Percentiles rank a stretch among this genome's conserved stretches.
These are phyloP conservation scores for Papilio polyxenes DNA, from an alignment of 1,140 invertebrate genomes.

Conservation along the genomic window DNA sequence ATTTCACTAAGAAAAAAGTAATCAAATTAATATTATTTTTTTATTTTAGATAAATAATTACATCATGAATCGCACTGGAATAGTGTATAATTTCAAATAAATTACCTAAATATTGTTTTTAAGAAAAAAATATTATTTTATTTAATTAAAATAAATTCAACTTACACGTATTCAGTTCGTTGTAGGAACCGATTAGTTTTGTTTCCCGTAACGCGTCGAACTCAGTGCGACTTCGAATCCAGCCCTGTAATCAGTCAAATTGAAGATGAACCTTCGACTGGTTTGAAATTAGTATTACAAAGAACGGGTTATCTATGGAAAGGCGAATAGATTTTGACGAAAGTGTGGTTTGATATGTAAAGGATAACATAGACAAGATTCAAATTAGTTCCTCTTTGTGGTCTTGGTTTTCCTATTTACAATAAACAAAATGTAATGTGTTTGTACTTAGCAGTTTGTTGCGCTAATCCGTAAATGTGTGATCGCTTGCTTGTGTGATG, in stretches of 20 bases:
- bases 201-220: background rate
- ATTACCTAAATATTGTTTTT: background rate
- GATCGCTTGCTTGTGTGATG: conserved; percentile 43
- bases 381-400: too few species aligned
- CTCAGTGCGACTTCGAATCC: background rate
- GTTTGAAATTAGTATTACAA: too few species aligned
- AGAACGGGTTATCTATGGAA: too few species aligned
- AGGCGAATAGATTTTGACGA: too few species aligned
- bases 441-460: conserved; percentile 8
- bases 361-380: too few species aligned
- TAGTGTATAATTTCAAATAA: background rate
- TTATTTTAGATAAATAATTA: conserved; percentile 9
- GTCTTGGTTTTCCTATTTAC: too few species aligned
- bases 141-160: too few species aligned
- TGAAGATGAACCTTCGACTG: background rate
- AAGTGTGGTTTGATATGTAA: too few species aligned
- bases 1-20: background rate
- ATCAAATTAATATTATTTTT: background rate
- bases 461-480: background rate
- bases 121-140: background rate
- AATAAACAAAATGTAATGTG: too few species aligned
- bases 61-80: background rate
- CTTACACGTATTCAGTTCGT: too few species aligned
- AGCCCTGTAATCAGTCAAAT: background rate
- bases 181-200: background rate